Base-by-base conservation (phyloP, 2,888 invertebrate species). In the Drosophila tripunctata region DNA sequence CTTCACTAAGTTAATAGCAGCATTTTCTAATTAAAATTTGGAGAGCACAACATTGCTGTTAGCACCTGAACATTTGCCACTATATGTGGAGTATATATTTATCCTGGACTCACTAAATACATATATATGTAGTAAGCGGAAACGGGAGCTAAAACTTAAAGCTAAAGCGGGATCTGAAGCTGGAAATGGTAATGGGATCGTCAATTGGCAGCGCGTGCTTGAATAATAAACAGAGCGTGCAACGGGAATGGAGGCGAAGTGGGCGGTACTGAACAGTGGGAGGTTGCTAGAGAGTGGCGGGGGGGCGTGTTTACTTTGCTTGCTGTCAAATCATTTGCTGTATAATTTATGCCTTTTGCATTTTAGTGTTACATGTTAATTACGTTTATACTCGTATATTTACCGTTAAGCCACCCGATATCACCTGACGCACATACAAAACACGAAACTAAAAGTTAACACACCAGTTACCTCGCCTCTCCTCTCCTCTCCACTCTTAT, bases 1-100 rank as follows among this genome's bases (percentile, higher is more conserved):
- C 87, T 83, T 54, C 67, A 75, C 81, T 75, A 83, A 83, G 60
- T 80, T 74, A 81, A 86, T 70, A 70, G 83, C 73, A 71, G 77
- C 75, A 79, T 79, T 77, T 86, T 86, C 87, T 86, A 81, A 81
- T 81, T 81, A 87, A 77, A 86, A 83, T 80, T 64, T 80, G 50
- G 58, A 64, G 58, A 67, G 80, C 48, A 60, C 31, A 65, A 71
- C 64, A 85, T 65, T 65, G 52, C 52, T 50, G 63, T 47, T 61
- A 30, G 66, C 67, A 41, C 56, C 77, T 62, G 58, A 52, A 63
- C 31, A 52, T 67, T 71, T 65, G 56, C 73, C 68, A 71, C 75
- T 67, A n/a, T 27, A 14, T 33, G 10, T 0, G 5, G 2, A 15
- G 8, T 4, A 10, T 3, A 21, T 14, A n/a, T n/a, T n/a, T 47